Evolutionary conservation across 1,140 invertebrate species (phyloP), one percentile per base, ranked within the genome.

Genomic region (Penaeus japonicus): DNA sequence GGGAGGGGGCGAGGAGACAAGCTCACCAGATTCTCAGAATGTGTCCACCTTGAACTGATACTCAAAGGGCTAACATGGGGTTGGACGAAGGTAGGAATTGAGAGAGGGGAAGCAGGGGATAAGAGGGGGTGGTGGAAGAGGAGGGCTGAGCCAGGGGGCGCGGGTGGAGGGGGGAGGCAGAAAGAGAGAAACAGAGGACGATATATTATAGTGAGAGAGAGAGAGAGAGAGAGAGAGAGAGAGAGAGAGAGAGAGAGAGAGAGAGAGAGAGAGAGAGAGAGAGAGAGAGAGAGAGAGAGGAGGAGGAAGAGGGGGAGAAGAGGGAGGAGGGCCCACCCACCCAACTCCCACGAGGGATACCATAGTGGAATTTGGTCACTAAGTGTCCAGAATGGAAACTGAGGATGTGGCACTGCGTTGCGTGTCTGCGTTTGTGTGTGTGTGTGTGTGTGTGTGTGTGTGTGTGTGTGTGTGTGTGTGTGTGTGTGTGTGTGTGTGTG

Each of bases 271-370:
- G 17, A 32, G 18, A 53, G 17, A 17, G 27, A 35, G 1, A 81
- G 79, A 81, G 79, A 81, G 79, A 81, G 79, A 81, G 79, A 81
- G 79, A 81, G 79, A 81, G 79, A 81, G 79, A 81, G 79, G 55
- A 53, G 55, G 79, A 82, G 79, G 55, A 54, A 59, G 80, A 59
- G 80, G 35, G 80, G 35, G 55, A 35, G 80, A 59, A 54, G 57
- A 54, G 59, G 32, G 35, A 27, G 39, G 27, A 30, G 81, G 32
- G 73, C 12, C 47, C 27, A 18, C 32, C 7, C 47, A 39, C 39
- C 12, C 10, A 15, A 1, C 47, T 15, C 47, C 4, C 47, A 15
- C 10, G 47, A 10, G 47, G 15, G 47, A 47, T 10, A 47, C 47
- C 47, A 47, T 15, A 47, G 47, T 15, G 47, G 47, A 47, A 47